A percentile compares a stretch with the other conserved stretches of the same genome.
Conservation (phyloP, 2,888 invertebrate species). For the Coelogynopora nodosa region DNA sequence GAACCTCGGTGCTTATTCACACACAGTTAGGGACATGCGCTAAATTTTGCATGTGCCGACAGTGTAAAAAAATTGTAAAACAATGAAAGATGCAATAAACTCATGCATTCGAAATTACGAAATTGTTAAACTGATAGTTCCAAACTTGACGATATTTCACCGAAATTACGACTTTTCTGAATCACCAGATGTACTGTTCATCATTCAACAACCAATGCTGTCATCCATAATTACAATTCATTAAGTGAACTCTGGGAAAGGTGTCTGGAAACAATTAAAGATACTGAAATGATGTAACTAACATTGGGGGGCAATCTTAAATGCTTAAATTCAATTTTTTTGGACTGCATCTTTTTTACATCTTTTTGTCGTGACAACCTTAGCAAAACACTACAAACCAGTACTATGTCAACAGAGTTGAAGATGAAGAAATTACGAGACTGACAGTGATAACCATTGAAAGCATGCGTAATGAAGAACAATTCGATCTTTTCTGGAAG, state of each 20-base stretch:
- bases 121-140: background rate
- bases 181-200: background rate
- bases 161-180: background rate
- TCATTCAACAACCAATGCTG: slow-evolving; percentile 7
- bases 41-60: slow-evolving; percentile 2
- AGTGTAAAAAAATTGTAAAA: slow-evolving; percentile 16
- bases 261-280: slow-evolving; percentile 15
- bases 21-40: background rate
- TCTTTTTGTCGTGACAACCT: background rate
- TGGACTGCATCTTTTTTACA: background rate
- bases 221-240: slow-evolving; percentile 11
- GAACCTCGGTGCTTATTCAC: slow-evolving; percentile 9
- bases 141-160: background rate
- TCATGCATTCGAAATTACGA: slow-evolving; percentile 6
- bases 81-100: slow-evolving; percentile 14
- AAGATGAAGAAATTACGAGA: background rate
- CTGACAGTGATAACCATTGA: background rate
- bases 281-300: background rate
- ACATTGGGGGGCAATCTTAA: background rate
- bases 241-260: slow-evolving; percentile 16
- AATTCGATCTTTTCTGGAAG: background rate
- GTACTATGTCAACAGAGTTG: background rate
- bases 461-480: background rate
- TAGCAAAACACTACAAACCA: background rate
- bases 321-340: background rate